Conservation (phyloP, 2,113 vertebrate species). For the Oreotrochilus melanogaster region DNA sequence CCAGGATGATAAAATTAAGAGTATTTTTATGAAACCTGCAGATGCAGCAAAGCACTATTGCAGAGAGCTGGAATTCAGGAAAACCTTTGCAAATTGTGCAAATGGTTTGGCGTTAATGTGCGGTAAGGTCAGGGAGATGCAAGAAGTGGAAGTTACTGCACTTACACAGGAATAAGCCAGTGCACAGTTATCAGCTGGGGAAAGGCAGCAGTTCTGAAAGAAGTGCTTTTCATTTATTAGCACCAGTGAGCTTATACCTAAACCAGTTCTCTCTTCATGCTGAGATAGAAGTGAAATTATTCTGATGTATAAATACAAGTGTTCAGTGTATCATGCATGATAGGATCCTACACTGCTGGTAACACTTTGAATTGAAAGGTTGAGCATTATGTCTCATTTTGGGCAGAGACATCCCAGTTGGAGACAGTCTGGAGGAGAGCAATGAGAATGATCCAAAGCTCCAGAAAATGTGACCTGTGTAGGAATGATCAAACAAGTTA, state of each 20-base stretch:
- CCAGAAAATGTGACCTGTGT: neutral
- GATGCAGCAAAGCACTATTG: neutral
- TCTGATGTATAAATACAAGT: neutral
- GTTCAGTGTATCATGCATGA: neutral
- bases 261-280: accelerated
- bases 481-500: neutral
- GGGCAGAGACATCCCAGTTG: neutral
- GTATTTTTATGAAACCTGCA: neutral
- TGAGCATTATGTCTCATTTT: neutral
- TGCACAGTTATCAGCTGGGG: neutral
- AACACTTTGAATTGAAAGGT: neutral
- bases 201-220: neutral
- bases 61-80: neutral
- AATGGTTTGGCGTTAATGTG: neutral
- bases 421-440: neutral
- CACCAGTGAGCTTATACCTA: neutral
- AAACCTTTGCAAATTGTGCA: neutral
- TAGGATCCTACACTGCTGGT: neutral
- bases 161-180: neutral
- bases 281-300: neutral
- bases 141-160: neutral
- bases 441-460: neutral
- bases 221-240: accelerated
- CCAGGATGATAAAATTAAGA: neutral
- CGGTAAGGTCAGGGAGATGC: neutral